These are phyloP conservation scores for Scaptomyza parva DNA, from an alignment of 2,888 invertebrate species.

Conservation along the genomic window DNA sequence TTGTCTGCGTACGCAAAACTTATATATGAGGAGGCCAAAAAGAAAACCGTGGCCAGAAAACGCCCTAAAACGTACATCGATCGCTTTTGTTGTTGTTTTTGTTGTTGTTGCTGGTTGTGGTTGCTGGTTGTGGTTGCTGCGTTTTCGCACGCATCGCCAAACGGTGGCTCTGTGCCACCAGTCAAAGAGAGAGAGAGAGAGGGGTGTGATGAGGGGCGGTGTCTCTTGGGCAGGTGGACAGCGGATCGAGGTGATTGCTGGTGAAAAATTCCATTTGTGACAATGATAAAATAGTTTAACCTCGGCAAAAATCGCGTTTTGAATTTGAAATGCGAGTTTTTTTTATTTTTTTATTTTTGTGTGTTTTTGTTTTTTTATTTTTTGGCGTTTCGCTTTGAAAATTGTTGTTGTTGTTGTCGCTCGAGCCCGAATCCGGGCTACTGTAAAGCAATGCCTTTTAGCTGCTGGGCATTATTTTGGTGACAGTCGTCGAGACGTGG, in stretches of 20 bases:
- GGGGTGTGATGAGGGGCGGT: slow-evolving; percentile 9
- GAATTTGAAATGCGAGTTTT: slow-evolving; percentile 80
- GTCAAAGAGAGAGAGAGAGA: slow-evolving; percentile 26
- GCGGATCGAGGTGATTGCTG: slow-evolving; percentile 69
- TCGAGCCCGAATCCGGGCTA: slow-evolving; percentile 52
- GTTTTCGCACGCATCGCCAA: slow-evolving; percentile 77
- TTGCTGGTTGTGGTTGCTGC: slow-evolving; percentile 74
- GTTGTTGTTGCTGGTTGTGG: slow-evolving; percentile 46
- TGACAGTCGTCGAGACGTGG: slow-evolving; percentile 58
- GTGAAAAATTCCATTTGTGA: slow-evolving; percentile 83
- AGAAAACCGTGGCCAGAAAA: slow-evolving; percentile 77
- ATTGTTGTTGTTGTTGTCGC: slow-evolving; percentile 41
- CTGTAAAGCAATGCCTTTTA: slow-evolving; percentile 39
- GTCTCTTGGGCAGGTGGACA: slow-evolving; percentile 59
- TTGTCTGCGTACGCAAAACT: slow-evolving; percentile 72
- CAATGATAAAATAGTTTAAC: slow-evolving; percentile 84
- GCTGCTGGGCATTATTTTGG: slow-evolving; percentile 62
- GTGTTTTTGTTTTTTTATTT: slow-evolving; percentile 20
- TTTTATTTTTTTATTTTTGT: slow-evolving; percentile 32
- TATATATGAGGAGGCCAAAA: slow-evolving; percentile 59
- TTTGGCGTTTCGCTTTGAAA: slow-evolving; percentile 70
- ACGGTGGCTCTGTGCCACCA: slow-evolving; percentile 53
- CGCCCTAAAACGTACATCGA: slow-evolving; percentile 78
- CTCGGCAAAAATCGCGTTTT: slow-evolving; percentile 83
- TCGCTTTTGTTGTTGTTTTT: slow-evolving; percentile 28